Evolutionary conservation across 2,888 invertebrate genomes (phyloP), one percentile per base, ranked within the genome.

Genomic region (Andrena bucephala): DNA sequence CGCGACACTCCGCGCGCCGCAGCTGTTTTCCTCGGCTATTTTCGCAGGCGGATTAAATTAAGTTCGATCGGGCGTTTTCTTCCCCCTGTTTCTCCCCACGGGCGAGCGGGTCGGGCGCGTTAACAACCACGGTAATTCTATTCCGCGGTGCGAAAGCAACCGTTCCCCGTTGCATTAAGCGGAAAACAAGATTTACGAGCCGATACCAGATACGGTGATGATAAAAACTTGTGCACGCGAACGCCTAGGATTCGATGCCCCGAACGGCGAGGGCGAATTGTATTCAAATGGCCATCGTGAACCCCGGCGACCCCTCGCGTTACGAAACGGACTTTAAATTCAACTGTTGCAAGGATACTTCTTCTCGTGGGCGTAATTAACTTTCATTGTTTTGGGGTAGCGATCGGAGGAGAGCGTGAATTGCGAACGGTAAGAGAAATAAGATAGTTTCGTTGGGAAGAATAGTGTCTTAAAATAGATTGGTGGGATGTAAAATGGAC

Each of bases 21-120:
- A 71, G 68, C 77, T 81, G 68, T 68, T 74, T 42, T 67, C 48
- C 8, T 29, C 74, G 59, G 68, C 33, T 74, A 74, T 75, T 77
- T 81, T 81, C 20, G 63, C n/a, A 8, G 10, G 4, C 27, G 52
- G 59, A 77, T 74, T 71, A 48, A 79, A 67, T 74, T 54, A 68
- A 76, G 52, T 59, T 36, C 8, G 10, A 62, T 69, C 29, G 50
- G 24, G 27, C 62, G n/a, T 69, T 42, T 70, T 50, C 31, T 65
- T 50, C 27, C 33, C 7, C 33, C 48, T 52, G 33, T 20, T 24
- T 27, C 52, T 10, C 54, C 4, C 16, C 27, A 20, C 13, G 27
- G 13, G 29, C 24, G 0, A 27, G 57, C 20, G 29, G 24, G 10
- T n/a, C 42, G 1, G 65, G 2, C 42, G 57, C 48, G 66, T 50